Percentiles rank a stretch among this genome's conserved stretches.
Evolutionary conservation across 1,140 invertebrate species (phyloP).

Genomic region (Magallana gigas): DNA sequence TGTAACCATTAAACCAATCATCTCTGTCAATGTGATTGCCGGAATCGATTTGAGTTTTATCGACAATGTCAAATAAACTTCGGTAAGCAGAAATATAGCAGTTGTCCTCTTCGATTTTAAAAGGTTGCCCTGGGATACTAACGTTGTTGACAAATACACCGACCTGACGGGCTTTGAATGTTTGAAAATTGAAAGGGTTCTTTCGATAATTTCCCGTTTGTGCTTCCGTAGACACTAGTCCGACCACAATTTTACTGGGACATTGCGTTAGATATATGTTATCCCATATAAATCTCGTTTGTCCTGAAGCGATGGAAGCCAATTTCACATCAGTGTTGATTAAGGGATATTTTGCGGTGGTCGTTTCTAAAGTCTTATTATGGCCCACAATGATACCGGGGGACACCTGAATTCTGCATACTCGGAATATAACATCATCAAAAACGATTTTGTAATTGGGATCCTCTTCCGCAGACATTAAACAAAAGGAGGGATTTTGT

Average conservation of each 20-base stretch:
- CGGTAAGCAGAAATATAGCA: background rate
- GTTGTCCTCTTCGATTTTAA: background rate
- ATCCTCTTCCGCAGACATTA: constrained; percentile 24
- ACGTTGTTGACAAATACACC: background rate
- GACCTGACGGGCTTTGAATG: background rate
- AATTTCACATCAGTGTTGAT: constrained; percentile 2
- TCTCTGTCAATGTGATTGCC: constrained; percentile 31
- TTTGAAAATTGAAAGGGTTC: background rate
- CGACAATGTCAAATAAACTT: background rate
- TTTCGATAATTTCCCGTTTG: background rate
- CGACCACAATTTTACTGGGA: constrained; percentile 17
- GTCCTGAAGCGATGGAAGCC: background rate
- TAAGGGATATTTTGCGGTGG: constrained; percentile 41
- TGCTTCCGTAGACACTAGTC: background rate
- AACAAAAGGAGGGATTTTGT: background rate
- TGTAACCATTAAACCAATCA: constrained; percentile 18
- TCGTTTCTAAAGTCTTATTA: constrained; percentile 3
- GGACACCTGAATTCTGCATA: constrained; percentile 39
- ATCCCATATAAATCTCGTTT: constrained; percentile 31
- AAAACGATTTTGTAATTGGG: constrained; percentile 25
- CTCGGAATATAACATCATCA: constrained; percentile 22
- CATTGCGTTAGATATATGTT: constrained; percentile 5
- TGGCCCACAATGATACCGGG: constrained; percentile 40
- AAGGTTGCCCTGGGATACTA: background rate
- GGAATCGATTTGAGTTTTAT: constrained; percentile 29